These are phyloP conservation scores for Etia nguti DNA, from an alignment of 2,113 vertebrate genomes.

Conservation along the genomic window DNA sequence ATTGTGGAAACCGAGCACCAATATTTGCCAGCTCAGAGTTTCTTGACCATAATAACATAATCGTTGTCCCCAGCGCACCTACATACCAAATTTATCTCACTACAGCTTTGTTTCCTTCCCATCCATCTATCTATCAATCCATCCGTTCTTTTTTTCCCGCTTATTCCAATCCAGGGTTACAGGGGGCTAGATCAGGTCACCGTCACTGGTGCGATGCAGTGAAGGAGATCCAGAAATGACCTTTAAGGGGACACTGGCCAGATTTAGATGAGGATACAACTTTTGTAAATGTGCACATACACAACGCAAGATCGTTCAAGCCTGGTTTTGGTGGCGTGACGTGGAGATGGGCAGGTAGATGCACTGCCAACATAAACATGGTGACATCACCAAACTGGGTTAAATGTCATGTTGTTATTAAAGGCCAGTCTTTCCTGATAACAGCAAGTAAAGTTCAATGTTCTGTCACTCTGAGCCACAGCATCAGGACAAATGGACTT, in stretches of 20 bases:
- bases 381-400: slow-evolving; percentile 30
- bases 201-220: not conserved
- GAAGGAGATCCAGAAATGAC: not conserved
- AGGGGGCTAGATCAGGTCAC: not conserved
- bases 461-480: slow-evolving; percentile 32
- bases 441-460: slow-evolving; percentile 4
- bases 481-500: slow-evolving; percentile 41
- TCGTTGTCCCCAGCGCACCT: fast-evolving
- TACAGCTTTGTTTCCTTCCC: not conserved
- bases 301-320: not conserved
- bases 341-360: no score
- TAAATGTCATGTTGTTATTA: not conserved
- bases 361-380: not conserved
- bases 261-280: not conserved
- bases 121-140: not conserved
- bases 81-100: not conserved
- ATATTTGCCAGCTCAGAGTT: not conserved
- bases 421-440: slow-evolving; percentile 14
- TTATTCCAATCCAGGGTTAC: not conserved
- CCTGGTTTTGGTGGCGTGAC: not conserved
- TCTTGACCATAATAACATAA: not conserved
- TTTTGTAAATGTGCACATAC: not conserved
- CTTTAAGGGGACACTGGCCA: not conserved
- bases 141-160: not conserved
- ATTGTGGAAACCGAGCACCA: not conserved